Conservation (phyloP, 2,888 invertebrate genomes). For the Mesochorus sp. region DNA sequence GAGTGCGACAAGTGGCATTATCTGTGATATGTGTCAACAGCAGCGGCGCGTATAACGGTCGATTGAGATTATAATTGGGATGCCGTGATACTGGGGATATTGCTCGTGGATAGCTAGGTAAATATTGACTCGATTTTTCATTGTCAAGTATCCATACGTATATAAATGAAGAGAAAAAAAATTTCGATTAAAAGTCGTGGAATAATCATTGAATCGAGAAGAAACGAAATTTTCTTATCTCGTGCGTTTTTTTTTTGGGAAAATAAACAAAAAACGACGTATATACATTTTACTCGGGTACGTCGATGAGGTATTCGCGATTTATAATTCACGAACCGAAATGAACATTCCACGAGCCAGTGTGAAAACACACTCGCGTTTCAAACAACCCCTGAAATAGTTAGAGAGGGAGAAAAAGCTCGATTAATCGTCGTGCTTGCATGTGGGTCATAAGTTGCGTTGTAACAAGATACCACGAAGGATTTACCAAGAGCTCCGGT, state of each 20-base stretch:
- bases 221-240: no score
- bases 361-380: no score
- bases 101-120: slow-evolving; percentile 41
- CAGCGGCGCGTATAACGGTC: slow-evolving; percentile 8
- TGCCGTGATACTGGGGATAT: slow-evolving; percentile 56
- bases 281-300: slow-evolving; percentile 65
- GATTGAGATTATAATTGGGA: slow-evolving; percentile 56
- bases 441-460: slow-evolving; percentile 81
- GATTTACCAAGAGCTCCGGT: slow-evolving; percentile 76
- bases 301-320: no score
- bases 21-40: slow-evolving; percentile 51
- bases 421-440: slow-evolving; percentile 76
- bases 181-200: no score
- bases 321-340: no score
- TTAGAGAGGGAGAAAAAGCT: slow-evolving; percentile 67
- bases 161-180: no score
- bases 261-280: slow-evolving; percentile 67
- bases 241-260: no score
- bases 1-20: slow-evolving; percentile 45
- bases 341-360: no score
- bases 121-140: slow-evolving; percentile 2
- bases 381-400: slow-evolving; percentile 15
- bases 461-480: slow-evolving; percentile 80
- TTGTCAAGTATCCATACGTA: no score
- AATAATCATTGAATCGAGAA: no score